These are phyloP conservation scores for Lucifuga dentata DNA, from an alignment of 2,113 vertebrate species.

Conservation along the genomic window DNA sequence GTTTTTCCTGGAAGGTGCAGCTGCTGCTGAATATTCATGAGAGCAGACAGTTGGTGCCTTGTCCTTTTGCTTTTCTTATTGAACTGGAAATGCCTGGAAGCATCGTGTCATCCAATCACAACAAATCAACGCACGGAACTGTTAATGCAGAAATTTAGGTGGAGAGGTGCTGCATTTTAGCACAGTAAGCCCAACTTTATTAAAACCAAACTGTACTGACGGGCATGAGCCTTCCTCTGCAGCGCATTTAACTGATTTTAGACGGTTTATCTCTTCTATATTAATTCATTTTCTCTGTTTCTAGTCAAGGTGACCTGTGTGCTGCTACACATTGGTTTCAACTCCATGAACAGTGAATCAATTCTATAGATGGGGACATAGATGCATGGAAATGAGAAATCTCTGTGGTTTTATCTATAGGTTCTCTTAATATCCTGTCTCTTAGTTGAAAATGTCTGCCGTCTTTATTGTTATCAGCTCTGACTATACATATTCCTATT, in stretches of 20 bases:
- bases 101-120: slow-evolving; percentile 54
- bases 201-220: background rate
- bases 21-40: slow-evolving; percentile 82
- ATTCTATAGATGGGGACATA: slow-evolving; percentile 11
- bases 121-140: slow-evolving; percentile 36
- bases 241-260: too few relatives aligned
- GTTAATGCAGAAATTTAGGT: slow-evolving; percentile 3
- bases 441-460: slow-evolving; percentile 32
- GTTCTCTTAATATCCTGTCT: slow-evolving; percentile 38
- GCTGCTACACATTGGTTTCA: slow-evolving; percentile 7
- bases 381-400: slow-evolving; percentile 48
- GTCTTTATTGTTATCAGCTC: slow-evolving; percentile 13
- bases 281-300: background rate
- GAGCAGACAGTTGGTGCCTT: slow-evolving; percentile 69
- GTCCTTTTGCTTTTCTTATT: slow-evolving; percentile 71
- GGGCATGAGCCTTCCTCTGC: too few relatives aligned
- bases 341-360: slow-evolving; percentile 29
- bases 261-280: too few relatives aligned
- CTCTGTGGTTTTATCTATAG: slow-evolving; percentile 29
- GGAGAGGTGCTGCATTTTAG: background rate
- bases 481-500: slow-evolving; percentile 5
- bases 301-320: slow-evolving; percentile 14
- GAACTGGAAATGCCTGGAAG: slow-evolving; percentile 64
- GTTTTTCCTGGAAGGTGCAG: slow-evolving; percentile 57
- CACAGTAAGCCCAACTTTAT: background rate